These are phyloP conservation scores for Sebastes itinus DNA, from an alignment of 2,797 vertebrate genomes.

Conservation along the genomic window DNA sequence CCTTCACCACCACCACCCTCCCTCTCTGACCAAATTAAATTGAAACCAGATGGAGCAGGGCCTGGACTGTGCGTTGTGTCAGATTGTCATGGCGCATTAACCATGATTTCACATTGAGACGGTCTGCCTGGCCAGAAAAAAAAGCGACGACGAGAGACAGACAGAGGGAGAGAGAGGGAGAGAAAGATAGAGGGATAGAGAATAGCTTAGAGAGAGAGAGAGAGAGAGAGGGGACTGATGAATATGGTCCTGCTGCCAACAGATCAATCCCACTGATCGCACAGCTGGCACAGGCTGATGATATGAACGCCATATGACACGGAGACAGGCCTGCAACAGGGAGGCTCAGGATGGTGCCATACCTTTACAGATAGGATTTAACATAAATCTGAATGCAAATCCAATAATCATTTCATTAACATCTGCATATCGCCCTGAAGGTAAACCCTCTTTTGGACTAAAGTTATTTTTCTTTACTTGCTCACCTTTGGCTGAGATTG, in stretches of 20 bases:
- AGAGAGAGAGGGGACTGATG: constrained; percentile 50
- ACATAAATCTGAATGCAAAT: constrained; percentile 69
- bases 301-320: constrained; percentile 72
- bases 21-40: constrained; percentile 83
- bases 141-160: constrained; percentile 40
- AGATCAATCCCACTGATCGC: constrained; percentile 77
- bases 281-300: constrained; percentile 77
- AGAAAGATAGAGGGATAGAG: constrained; percentile 39
- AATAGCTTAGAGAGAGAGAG: not conserved
- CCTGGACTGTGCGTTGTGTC: constrained; percentile 73
- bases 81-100: constrained; percentile 79
- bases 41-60: constrained; percentile 85
- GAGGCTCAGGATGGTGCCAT: constrained; percentile 64
- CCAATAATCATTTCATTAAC: constrained; percentile 68
- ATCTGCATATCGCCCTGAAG: constrained; percentile 45
- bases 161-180: constrained; percentile 15
- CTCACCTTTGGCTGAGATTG: not conserved
- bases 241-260: constrained; percentile 70
- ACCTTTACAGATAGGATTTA: constrained; percentile 67
- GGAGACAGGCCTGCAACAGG: constrained; percentile 57
- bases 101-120: constrained; percentile 79
- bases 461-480: not conserved
- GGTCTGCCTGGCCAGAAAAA: constrained; percentile 61
- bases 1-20: constrained; percentile 30
- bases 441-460: not conserved